Conservation (phyloP, 2,888 invertebrate species). For the Cheilosia soror region DNA sequence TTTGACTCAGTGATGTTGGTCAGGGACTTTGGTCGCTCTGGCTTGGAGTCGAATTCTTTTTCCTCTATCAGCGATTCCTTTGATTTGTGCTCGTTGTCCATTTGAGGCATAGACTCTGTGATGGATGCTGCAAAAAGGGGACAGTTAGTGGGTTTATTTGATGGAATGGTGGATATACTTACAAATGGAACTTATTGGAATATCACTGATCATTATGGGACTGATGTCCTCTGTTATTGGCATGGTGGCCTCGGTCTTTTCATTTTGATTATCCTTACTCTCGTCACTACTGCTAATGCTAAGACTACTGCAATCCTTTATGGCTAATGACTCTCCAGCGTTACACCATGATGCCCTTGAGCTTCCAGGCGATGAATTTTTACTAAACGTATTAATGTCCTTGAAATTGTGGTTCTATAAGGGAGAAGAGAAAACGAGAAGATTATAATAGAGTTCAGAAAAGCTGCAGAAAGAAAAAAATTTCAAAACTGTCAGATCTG, state of each 20-base stretch:
- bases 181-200: slow-evolving; percentile 81
- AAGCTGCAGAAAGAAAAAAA: not conserved
- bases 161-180: slow-evolving; percentile 68
- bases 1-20: slow-evolving; percentile 84
- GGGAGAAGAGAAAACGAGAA: slow-evolving; percentile 1
- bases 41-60: slow-evolving; percentile 75
- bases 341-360: slow-evolving; percentile 83
- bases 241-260: slow-evolving; percentile 65
- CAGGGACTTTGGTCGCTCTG: slow-evolving; percentile 80
- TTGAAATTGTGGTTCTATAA: slow-evolving; percentile 76
- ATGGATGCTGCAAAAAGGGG: slow-evolving; percentile 74
- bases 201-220: slow-evolving; percentile 79
- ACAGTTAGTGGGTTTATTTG: not conserved
- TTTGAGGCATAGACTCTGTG: slow-evolving; percentile 72
- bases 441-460: not conserved
- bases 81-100: slow-evolving; percentile 51
- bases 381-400: slow-evolving; percentile 79
- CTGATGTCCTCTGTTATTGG: slow-evolving; percentile 77
- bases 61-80: slow-evolving; percentile 44
- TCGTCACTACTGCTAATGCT: slow-evolving; percentile 86
- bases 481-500: too few species aligned
- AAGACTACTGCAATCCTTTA: slow-evolving; percentile 85
- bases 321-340: slow-evolving; percentile 88
- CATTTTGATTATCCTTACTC: slow-evolving; percentile 80
- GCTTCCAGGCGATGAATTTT: slow-evolving; percentile 80